These are phyloP conservation scores for Chroicocephalus ridibundus DNA, from an alignment of 2,113 vertebrate species.

Conservation along the genomic window DNA sequence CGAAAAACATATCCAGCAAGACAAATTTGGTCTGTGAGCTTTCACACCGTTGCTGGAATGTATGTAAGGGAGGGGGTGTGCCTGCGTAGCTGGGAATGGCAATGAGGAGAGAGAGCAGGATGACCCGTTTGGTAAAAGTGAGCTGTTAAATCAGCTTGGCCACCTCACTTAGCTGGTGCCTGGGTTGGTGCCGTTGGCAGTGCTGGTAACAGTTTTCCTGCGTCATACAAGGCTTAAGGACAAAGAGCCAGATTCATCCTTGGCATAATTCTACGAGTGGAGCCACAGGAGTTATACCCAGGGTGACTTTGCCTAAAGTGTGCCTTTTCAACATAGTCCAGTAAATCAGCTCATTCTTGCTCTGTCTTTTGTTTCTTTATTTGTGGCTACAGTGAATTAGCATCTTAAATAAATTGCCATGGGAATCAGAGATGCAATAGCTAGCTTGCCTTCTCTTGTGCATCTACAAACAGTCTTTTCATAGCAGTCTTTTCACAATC, in stretches of 20 bases:
- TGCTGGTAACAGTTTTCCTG: background rate
- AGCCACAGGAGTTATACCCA: background rate
- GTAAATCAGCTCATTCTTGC: slow-evolving; percentile 50
- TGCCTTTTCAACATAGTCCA: slow-evolving; percentile 10
- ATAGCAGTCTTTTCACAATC: slow-evolving; percentile 20
- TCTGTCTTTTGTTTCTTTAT: slow-evolving; percentile 41
- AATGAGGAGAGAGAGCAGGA: background rate
- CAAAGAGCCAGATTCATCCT: background rate
- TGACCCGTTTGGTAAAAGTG: background rate
- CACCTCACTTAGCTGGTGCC: background rate
- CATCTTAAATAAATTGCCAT: slow-evolving; percentile 59
- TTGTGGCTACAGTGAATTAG: slow-evolving; percentile 51
- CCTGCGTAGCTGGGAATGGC: background rate
- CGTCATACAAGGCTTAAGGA: background rate
- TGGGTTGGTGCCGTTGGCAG: background rate
- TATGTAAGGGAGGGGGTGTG: background rate
- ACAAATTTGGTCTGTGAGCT: background rate
- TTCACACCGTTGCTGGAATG: background rate
- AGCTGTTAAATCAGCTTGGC: background rate
- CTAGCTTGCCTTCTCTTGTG: slow-evolving; percentile 32
- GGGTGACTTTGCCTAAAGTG: slow-evolving; percentile 29
- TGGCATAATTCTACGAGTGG: background rate
- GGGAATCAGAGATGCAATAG: slow-evolving; percentile 38
- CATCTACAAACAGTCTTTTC: slow-evolving; percentile 31
- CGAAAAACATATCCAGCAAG: background rate